These are phyloP conservation scores for Spilogale gracilis DNA, from an alignment of 2,113 vertebrate genomes.

Conservation along the genomic window DNA sequence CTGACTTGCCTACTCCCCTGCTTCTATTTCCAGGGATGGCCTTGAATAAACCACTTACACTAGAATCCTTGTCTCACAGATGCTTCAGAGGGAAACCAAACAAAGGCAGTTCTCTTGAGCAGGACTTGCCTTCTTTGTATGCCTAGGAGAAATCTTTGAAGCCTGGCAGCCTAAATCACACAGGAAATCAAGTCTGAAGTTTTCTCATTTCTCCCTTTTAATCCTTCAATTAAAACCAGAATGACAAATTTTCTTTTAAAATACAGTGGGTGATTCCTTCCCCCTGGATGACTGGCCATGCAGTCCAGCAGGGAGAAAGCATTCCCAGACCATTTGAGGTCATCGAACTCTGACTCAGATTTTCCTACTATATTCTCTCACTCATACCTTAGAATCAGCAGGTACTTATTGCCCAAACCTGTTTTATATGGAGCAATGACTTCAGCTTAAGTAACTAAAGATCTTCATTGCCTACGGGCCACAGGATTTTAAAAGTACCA, in stretches of 20 bases:
- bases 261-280: neutral
- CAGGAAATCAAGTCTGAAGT: slow-evolving; percentile 20
- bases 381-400: neutral
- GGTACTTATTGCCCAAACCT: neutral
- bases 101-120: neutral
- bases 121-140: neutral
- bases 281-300: neutral
- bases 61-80: neutral
- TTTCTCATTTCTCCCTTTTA: slow-evolving; percentile 41
- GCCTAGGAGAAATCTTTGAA: slow-evolving; percentile 25
- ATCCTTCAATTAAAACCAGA: slow-evolving; percentile 59
- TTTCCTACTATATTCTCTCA: neutral
- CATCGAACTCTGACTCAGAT: slow-evolving; percentile 37
- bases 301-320: neutral
- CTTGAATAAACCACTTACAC: neutral
- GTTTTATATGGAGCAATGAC: neutral
- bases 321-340: neutral
- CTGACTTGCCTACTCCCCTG: neutral
- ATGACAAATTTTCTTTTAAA: slow-evolving; percentile 44
- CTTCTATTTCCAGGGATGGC: neutral
- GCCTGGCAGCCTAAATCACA: neutral
- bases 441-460: neutral
- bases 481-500: neutral
- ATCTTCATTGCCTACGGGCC: neutral
- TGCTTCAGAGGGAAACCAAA: neutral